Percentiles rank a stretch among this genome's conserved stretches.
phyloP scores from a whole-genome alignment of 2,113 vertebrate genomes.

The Gadus chalcogrammus region DNA sequence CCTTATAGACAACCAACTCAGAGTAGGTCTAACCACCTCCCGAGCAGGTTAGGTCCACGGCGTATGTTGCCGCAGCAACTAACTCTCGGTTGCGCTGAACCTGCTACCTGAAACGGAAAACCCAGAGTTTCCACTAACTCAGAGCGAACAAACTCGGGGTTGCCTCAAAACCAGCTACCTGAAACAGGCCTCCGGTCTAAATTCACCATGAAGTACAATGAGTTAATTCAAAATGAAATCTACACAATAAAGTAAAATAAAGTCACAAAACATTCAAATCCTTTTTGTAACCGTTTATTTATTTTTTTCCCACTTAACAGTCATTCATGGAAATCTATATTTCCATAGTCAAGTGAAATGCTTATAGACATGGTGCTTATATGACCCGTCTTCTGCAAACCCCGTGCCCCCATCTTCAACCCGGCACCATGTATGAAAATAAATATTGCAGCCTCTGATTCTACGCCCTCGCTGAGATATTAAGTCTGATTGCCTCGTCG shows the following conservation, averaged over 20 bases:
- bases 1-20: too few relatives aligned
- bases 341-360: conserved; percentile 71
- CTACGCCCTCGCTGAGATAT: conserved; percentile 45
- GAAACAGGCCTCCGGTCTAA: neutral
- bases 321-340: conserved; percentile 64
- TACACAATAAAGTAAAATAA: neutral
- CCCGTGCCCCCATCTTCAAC: conserved; percentile 35
- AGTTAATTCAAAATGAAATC: neutral
- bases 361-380: conserved; percentile 20
- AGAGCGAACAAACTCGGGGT: too few relatives aligned
- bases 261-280: neutral
- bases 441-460: conserved; percentile 61
- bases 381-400: conserved; percentile 20
- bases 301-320: conserved; percentile 48
- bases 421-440: conserved; percentile 59
- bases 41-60: too few relatives aligned
- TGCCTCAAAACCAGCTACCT: too few relatives aligned
- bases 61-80: too few relatives aligned
- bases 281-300: conserved; percentile 58
- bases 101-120: too few relatives aligned
- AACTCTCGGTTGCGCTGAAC: too few relatives aligned
- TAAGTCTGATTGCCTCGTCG: conserved; percentile 67
- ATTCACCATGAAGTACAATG: too few relatives aligned
- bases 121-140: too few relatives aligned
- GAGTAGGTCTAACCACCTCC: too few relatives aligned